Percentiles rank a stretch among this genome's conserved stretches.
Evolutionary conservation across 2,797 vertebrate genomes (phyloP).

Genomic region (Glyptemys insculpta): DNA sequence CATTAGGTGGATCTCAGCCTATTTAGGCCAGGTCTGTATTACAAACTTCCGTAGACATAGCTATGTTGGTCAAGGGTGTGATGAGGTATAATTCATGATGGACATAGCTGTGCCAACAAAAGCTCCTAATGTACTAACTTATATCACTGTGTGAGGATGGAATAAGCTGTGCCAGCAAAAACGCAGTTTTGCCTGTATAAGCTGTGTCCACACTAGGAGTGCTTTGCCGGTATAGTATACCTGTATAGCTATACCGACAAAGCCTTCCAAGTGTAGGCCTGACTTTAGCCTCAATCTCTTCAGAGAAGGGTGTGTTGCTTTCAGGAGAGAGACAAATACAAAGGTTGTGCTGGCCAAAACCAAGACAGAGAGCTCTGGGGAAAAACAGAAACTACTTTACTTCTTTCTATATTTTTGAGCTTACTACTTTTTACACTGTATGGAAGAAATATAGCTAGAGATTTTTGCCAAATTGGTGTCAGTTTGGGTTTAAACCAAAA

Average conservation of each 20-base stretch:
- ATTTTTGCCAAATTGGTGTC: neutral
- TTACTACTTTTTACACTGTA: neutral
- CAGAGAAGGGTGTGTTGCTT: neutral
- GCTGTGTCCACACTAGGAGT: neutral
- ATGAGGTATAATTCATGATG: neutral
- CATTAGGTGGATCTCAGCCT: neutral
- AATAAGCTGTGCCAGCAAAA: slow-evolving; percentile 1
- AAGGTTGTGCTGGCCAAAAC: neutral
- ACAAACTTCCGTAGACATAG: neutral
- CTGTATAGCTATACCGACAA: neutral
- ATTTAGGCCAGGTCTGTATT: neutral
- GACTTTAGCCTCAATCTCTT: neutral
- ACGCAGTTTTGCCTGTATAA: neutral
- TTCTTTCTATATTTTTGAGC: neutral
- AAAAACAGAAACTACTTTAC: neutral
- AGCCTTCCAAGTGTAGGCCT: neutral
- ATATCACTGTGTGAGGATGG: neutral
- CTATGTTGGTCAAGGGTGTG: neutral
- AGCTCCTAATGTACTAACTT: neutral
- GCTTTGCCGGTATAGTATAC: neutral
- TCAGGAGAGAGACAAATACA: neutral
- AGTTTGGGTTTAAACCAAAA: neutral
- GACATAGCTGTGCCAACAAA: neutral
- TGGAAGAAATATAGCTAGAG: neutral
- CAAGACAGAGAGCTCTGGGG: neutral